Percentiles rank a stretch among this genome's conserved stretches.
Conservation (phyloP, 37 sponge, comb jelly and placozoan genomes). For the Aphrocallistes beatrix region DNA sequence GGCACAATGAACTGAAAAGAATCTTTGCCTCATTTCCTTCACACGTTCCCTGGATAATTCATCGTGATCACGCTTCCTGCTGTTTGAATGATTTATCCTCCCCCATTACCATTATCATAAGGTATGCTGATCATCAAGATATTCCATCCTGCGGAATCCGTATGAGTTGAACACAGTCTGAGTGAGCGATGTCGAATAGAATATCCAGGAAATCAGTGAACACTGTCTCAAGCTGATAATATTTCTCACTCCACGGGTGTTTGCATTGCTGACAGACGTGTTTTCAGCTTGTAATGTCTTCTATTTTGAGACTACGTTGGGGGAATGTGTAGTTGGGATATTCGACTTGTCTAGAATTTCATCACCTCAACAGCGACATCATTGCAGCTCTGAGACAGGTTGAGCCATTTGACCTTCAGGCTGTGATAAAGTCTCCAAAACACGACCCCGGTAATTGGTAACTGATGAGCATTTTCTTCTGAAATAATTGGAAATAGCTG, state of each 20-base stretch:
- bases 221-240: background rate
- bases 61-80: background rate
- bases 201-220: background rate
- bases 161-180: slow-evolving; percentile 10
- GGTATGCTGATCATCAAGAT: background rate
- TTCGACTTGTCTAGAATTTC: background rate
- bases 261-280: background rate
- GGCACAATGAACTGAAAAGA: background rate
- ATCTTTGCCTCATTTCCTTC: background rate
- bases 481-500: background rate
- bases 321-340: too few species aligned
- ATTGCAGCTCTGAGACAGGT: background rate
- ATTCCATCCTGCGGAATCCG: slow-evolving; percentile 12
- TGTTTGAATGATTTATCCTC: slow-evolving; percentile 3
- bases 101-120: background rate
- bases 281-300: background rate
- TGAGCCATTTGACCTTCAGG: background rate
- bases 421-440: background rate
- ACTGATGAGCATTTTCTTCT: background rate
- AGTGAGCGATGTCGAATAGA: slow-evolving; percentile 14
- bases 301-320: too few species aligned
- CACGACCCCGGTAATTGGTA: background rate
- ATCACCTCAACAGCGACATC: background rate
- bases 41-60: background rate
- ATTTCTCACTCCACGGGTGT: background rate